Evolutionary conservation across 1,140 invertebrate species (phyloP).

Genomic region (Caenorhabditis briggsae): DNA sequence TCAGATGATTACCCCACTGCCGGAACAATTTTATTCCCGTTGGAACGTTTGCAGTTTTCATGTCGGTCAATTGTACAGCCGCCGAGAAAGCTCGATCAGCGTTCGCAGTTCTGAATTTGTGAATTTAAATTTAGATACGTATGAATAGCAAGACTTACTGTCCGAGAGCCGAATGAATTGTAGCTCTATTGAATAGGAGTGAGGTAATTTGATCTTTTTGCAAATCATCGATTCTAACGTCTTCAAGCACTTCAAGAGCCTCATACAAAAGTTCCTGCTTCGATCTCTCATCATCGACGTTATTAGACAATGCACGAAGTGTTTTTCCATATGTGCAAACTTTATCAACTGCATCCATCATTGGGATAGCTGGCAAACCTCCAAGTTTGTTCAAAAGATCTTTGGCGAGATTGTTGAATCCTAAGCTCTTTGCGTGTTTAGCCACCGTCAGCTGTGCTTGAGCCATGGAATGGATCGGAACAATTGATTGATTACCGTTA

Average conservation of each 20-base stretch:
- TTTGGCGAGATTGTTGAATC: constrained; percentile 43
- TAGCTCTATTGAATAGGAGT: neutral
- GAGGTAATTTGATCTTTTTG: constrained; percentile 5
- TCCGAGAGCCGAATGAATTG: constrained; percentile 25
- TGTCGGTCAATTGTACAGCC: neutral
- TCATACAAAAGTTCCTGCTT: neutral
- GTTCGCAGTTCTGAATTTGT: neutral
- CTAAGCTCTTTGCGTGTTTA: neutral
- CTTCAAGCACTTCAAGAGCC: constrained; percentile 41
- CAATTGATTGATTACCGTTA: constrained; percentile 41
- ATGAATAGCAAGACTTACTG: neutral
- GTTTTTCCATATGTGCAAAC: constrained; percentile 56
- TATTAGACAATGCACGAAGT: constrained; percentile 43
- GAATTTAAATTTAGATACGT: neutral
- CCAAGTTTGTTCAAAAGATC: constrained; percentile 48
- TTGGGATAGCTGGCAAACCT: constrained; percentile 39
- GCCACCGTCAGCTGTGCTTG: constrained; percentile 33
- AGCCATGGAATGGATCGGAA: constrained; percentile 58
- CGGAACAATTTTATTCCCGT: neutral
- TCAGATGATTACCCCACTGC: constrained; percentile 17
- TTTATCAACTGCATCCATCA: constrained; percentile 56
- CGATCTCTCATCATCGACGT: neutral
- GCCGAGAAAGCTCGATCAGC: constrained; percentile 8
- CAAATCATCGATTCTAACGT: constrained; percentile 35
- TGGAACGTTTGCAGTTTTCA: neutral